Evolutionary conservation across 2,888 invertebrate genomes (phyloP), one percentile per base, ranked within the genome.

Genomic region (Drosophila mettleri): DNA sequence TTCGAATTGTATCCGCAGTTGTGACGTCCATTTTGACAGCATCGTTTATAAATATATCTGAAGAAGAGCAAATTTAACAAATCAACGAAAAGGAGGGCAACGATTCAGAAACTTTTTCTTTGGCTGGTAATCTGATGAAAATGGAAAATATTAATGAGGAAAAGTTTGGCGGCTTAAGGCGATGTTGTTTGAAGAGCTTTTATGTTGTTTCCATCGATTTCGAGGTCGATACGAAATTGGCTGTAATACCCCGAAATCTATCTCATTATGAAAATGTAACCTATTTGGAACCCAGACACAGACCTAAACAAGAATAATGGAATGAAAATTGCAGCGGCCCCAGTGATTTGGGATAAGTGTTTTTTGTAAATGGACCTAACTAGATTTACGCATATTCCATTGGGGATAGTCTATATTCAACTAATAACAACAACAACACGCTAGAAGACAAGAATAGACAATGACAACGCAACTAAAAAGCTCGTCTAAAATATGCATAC

Each of bases 231-330:
- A 49, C 27, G 14, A 36, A 64, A 49, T 57, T 74, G 82, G 43
- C 27, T 54, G 29, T 52, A 63, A 24, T 18, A 24, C 55, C 39
- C 71, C 43, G 38, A 54, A 53, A 43, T 36, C 48, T 33, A 60
- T 67, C 86, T 80, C 85, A 84, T 84, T 86, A 88, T 69, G 84
- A 88, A 86, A 88, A 86, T 88, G 89, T 74, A 78, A 73, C 70
- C 74, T 77, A 72, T 80, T 84, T 69, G 66, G 71, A 57, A 43
- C 64, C 36, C 68, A 63, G 77, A 58, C 63, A 53, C 54, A 61
- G 58, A 60, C 54, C 48, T 60, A 54, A 73, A 55, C 48, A 39
- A 57, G n/a, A 18, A 8, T 7, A 31, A 48, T 2, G 29, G 52
- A 62, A n/a, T n/a, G n/a, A n/a, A n/a, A n/a, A 29, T 45, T 69